Percentiles rank a stretch among this genome's conserved stretches.
phyloP scores from a whole-genome alignment of 2,113 vertebrate species.

The Sander vitreus region DNA sequence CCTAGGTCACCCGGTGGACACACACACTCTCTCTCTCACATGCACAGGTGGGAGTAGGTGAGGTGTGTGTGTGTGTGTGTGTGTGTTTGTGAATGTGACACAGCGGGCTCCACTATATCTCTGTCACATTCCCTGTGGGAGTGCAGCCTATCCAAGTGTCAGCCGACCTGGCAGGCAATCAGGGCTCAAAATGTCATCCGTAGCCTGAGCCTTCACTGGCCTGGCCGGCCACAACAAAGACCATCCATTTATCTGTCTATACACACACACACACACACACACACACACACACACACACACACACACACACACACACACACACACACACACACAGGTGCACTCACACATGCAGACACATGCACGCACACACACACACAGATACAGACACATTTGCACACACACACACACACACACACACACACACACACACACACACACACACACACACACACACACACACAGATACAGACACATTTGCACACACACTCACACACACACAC shows the following conservation, averaged over 20 bases:
- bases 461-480: no score
- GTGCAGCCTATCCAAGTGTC: constrained; percentile 62
- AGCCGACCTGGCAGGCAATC: constrained; percentile 74
- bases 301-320: no score
- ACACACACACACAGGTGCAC: no score
- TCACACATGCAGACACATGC: no score
- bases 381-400: no score
- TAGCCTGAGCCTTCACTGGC: constrained; percentile 48
- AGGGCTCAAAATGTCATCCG: constrained; percentile 77
- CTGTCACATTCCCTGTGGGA: constrained; percentile 68
- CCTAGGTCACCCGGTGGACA: constrained; percentile 46
- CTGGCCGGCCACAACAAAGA: constrained; percentile 45
- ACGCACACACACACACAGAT: no score
- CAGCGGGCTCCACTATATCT: constrained; percentile 60
- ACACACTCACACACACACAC: no score
- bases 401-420: no score
- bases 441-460: no score
- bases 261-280: neutral
- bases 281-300: no score
- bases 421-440: no score
- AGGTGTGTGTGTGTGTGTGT: constrained; percentile 25
- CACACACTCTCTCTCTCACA: neutral
- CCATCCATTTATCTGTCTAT: constrained; percentile 56
- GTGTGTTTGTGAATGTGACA: constrained; percentile 23
- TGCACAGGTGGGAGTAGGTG: neutral